phyloP scores from a whole-genome alignment of 2,113 vertebrate species.

The Lepisosteus oculatus region DNA sequence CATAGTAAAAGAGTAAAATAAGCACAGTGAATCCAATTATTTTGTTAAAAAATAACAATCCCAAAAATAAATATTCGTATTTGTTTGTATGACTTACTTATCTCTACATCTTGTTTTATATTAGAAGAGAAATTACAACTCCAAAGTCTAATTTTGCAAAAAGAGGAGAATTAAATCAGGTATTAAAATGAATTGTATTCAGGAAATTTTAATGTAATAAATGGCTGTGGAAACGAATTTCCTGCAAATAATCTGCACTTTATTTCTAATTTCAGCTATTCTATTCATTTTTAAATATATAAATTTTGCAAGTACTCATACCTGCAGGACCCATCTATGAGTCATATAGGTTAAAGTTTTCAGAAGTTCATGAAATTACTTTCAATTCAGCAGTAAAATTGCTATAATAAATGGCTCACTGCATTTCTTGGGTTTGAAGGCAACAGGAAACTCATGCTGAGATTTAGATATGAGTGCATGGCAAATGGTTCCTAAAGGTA shows the following conservation, averaged over 20 bases:
- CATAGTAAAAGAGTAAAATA: no score
- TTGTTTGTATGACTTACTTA: conserved; percentile 58
- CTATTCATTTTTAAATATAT: neutral
- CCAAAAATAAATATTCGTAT: conserved; percentile 56
- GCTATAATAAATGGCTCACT: conserved; percentile 37
- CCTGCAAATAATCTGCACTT: conserved; percentile 23
- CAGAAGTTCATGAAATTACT: conserved; percentile 43
- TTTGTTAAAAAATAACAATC: no score
- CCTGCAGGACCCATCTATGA: conserved; percentile 28
- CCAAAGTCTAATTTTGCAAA: conserved; percentile 60
- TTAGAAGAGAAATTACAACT: conserved; percentile 60
- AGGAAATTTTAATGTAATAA: conserved; percentile 49
- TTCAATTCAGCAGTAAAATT: conserved; percentile 40
- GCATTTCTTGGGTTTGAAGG: conserved; percentile 45
- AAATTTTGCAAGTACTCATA: neutral
- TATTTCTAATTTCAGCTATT: neutral
- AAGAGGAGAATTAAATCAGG: conserved; percentile 67
- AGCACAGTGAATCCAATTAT: no score
- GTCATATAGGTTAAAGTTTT: conserved; percentile 52
- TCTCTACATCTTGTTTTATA: conserved; percentile 49
- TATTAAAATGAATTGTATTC: conserved; percentile 55
- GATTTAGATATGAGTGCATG: conserved; percentile 56
- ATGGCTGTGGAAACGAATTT: conserved; percentile 59
- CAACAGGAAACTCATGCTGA: conserved; percentile 54
- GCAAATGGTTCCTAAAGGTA: conserved; percentile 64